Conservation (phyloP, 2,888 invertebrate genomes). For the Dryomyza anilis region DNA sequence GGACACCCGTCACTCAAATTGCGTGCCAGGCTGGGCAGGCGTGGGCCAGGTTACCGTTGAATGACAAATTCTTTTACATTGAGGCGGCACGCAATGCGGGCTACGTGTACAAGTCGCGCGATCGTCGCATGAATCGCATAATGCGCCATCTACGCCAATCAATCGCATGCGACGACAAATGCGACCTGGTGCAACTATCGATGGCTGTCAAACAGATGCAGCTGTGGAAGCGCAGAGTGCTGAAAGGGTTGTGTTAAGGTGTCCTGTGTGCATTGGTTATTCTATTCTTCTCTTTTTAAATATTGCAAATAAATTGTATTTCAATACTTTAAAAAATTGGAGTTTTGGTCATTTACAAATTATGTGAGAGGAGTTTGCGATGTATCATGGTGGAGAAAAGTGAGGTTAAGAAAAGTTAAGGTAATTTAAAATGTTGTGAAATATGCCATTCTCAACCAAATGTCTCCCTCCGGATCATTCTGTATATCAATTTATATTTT, state of each 20-base stretch:
- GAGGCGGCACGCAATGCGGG: conserved; percentile 28
- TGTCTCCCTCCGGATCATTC: too few species aligned
- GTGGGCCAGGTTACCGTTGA: conserved; percentile 28
- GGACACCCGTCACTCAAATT: conserved; percentile 15
- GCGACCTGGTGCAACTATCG: conserved; percentile 29
- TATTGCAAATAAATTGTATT: too few species aligned
- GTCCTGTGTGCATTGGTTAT: too few species aligned
- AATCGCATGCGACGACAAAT: conserved; percentile 11
- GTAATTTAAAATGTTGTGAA: too few species aligned
- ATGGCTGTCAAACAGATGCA: conserved; percentile 31
- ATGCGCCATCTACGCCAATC: conserved; percentile 31
- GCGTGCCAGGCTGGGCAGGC: conserved; percentile 24
- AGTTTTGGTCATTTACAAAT: too few species aligned
- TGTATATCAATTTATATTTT: too few species aligned
- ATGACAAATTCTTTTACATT: conserved; percentile 27
- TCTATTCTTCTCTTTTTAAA: too few species aligned
- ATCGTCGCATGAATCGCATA: conserved; percentile 34
- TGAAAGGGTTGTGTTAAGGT: not conserved
- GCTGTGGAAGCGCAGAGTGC: conserved; percentile 30
- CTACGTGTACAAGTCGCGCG: conserved; percentile 29
- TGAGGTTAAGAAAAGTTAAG: too few species aligned
- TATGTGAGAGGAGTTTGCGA: too few species aligned
- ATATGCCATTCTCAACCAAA: too few species aligned
- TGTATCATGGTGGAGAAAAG: too few species aligned
- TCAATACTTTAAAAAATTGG: too few species aligned